Conservation (phyloP, 2,797 vertebrate genomes). For the Crypturellus tataupa region DNA sequence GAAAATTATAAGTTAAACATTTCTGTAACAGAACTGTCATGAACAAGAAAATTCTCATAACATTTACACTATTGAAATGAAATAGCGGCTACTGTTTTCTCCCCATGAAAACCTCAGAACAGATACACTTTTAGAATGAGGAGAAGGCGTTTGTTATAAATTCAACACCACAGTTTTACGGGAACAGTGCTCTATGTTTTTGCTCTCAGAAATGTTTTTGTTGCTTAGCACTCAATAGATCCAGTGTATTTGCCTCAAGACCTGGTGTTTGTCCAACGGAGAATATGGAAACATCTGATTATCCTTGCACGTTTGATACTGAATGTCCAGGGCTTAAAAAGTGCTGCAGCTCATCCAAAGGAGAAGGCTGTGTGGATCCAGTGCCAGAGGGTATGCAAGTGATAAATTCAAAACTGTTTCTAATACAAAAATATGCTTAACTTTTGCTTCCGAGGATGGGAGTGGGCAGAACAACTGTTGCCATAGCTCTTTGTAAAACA, state of each 20-base stretch:
- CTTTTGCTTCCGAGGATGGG: conserved; percentile 44
- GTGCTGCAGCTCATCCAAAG: conserved; percentile 84
- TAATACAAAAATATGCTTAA: conserved; percentile 15
- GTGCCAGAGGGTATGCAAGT: conserved; percentile 75
- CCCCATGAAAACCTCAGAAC: not conserved
- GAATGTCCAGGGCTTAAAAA: conserved; percentile 91
- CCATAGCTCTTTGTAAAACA: conserved; percentile 34
- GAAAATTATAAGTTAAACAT: not conserved
- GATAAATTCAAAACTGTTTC: conserved; percentile 20
- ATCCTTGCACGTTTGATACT: conserved; percentile 82
- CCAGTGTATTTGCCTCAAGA: conserved; percentile 82
- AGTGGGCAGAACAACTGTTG: conserved; percentile 39
- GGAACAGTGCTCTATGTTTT: conserved; percentile 16
- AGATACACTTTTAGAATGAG: not conserved
- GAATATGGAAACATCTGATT: conserved; percentile 3
- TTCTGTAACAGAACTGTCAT: not conserved
- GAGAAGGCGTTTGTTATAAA: conserved; percentile 42
- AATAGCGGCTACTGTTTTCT: conserved; percentile 1
- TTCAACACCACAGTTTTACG: conserved; percentile 17
- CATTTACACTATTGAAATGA: not conserved
- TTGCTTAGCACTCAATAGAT: conserved; percentile 85
- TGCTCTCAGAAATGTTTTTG: conserved; percentile 46
- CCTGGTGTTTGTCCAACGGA: conserved; percentile 87
- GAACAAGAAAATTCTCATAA: not conserved
- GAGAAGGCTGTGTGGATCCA: conserved; percentile 67